phyloP scores from a whole-genome alignment of 2,113 vertebrate genomes.

The Gadus macrocephalus region DNA sequence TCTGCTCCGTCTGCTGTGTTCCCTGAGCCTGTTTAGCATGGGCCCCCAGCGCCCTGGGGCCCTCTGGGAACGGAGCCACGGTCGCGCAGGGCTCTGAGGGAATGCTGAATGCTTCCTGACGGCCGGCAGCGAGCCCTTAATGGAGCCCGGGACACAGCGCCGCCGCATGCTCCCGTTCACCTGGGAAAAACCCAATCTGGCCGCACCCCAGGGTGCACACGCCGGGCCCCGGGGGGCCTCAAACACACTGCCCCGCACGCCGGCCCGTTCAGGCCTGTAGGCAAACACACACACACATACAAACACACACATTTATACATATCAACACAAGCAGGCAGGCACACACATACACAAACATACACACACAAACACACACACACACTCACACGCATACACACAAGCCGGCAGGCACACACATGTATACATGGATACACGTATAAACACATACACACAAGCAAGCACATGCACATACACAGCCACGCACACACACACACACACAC shows the following conservation, averaged over 20 bases:
- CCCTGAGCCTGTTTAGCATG: constrained; percentile 62
- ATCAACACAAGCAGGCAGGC: background rate
- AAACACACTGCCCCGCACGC: no score
- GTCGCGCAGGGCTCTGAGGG: constrained; percentile 60
- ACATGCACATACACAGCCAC: no score
- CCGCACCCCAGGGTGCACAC: no score
- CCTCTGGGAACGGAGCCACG: constrained; percentile 63
- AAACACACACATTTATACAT: no score
- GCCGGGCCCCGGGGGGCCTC: constrained; percentile 12
- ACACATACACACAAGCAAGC: no score
- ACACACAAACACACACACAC: constrained; percentile 5
- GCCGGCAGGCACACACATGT: background rate
- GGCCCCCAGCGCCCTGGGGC: constrained; percentile 62
- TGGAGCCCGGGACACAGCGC: constrained; percentile 47
- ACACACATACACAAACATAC: background rate
- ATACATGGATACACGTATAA: no score
- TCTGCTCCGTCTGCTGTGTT: constrained; percentile 67
- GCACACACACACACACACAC: no score
- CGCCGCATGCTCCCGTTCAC: constrained; percentile 64
- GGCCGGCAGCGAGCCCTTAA: constrained; percentile 50
- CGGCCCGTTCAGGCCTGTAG: no score
- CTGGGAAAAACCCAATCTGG: constrained; percentile 73
- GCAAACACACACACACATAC: no score
- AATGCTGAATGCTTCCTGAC: constrained; percentile 67
- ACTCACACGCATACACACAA: constrained; percentile 1